phyloP scores from a whole-genome alignment of 1,140 invertebrate species.

The Centruroides vittatus region DNA sequence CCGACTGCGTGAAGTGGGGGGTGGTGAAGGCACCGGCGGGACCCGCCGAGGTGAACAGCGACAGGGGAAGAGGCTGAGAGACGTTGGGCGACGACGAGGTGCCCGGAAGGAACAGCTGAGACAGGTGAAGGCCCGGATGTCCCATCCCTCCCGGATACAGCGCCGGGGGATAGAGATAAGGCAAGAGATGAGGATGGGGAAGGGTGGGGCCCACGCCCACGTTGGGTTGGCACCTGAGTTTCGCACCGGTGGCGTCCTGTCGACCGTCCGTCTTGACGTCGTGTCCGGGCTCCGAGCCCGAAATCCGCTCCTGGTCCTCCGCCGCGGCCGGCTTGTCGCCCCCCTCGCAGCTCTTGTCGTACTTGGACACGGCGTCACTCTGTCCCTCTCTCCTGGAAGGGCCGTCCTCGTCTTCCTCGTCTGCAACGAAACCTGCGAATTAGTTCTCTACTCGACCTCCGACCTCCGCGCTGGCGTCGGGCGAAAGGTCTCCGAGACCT shows the following conservation, averaged over 20 bases:
- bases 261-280: not conserved
- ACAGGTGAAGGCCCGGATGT: constrained; percentile 20
- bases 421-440: too few species aligned
- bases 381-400: not conserved
- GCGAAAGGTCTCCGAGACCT: too few species aligned
- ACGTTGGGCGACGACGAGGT: constrained; percentile 17
- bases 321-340: constrained; percentile 6
- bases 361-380: constrained; percentile 1
- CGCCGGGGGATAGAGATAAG: constrained; percentile 71
- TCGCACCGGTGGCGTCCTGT: not conserved
- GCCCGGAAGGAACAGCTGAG: constrained; percentile 47
- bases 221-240: constrained; percentile 5
- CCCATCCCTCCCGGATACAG: constrained; percentile 43
- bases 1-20: constrained; percentile 20
- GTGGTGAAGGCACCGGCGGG: constrained; percentile 13
- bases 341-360: constrained; percentile 10
- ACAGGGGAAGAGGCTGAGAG: constrained; percentile 16
- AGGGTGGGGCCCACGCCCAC: constrained; percentile 61
- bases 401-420: too few species aligned
- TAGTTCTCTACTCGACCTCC: too few species aligned
- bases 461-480: too few species aligned
- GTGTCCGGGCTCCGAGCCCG: constrained; percentile 9
- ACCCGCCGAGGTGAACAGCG: constrained; percentile 14
- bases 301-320: not conserved
- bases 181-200: constrained; percentile 57